Conservation (phyloP, 2,888 invertebrate species). For the Cataglyphis rosenhaueri region DNA sequence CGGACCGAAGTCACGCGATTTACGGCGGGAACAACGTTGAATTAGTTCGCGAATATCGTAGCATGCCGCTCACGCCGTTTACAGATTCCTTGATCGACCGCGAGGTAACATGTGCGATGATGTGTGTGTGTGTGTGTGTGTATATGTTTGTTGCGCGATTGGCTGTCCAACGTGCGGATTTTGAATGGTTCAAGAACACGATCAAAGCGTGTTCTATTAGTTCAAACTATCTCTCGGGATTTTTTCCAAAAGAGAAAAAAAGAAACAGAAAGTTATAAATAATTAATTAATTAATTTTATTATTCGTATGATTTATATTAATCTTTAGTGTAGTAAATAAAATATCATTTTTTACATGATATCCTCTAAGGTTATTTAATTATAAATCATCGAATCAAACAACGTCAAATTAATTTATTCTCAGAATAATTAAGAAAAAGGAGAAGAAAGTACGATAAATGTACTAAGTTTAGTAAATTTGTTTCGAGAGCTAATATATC, state of each 20-base stretch:
- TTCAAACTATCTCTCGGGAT: no score
- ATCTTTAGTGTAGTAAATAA: not conserved
- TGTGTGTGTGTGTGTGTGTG: no score
- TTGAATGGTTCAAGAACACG: not conserved
- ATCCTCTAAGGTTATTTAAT: not conserved
- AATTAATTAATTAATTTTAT: not conserved
- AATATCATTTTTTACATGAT: not conserved
- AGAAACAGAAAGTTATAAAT: not conserved
- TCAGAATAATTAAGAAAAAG: not conserved
- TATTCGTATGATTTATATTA: not conserved
- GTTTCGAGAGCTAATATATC: not conserved
- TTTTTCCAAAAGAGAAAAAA: not conserved
- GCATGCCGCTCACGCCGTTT: slow-evolving; percentile 48
- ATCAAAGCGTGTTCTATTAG: not conserved
- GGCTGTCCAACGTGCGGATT: not conserved
- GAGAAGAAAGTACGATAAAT: not conserved
- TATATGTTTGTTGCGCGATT: not conserved
- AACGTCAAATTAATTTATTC: not conserved
- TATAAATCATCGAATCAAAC: not conserved
- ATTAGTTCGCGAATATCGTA: slow-evolving; percentile 55
- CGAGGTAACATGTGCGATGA: not conserved
- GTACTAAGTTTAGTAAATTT: not conserved
- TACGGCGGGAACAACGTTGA: slow-evolving; percentile 62
- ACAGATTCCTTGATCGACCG: slow-evolving; percentile 32
- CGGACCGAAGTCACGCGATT: slow-evolving; percentile 67